Evolutionary conservation across 2,797 vertebrate genomes (phyloP).

Genomic region (Centropyge bicolor): DNA sequence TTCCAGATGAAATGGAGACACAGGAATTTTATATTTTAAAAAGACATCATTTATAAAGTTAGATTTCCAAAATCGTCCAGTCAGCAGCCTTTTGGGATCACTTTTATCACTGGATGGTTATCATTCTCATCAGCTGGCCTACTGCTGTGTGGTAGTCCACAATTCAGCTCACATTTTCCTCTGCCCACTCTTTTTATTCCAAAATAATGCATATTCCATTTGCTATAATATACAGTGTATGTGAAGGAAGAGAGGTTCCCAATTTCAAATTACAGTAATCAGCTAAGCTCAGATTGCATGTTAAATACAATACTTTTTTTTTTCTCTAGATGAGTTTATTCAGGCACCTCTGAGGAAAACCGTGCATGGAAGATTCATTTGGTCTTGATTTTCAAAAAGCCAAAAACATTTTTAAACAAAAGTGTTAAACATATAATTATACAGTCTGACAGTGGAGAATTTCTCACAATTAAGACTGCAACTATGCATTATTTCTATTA

Average conservation of each 20-base stretch:
- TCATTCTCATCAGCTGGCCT: neutral
- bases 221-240: neutral
- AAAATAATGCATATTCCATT: conserved; percentile 11
- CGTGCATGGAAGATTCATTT: neutral
- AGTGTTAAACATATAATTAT: neutral
- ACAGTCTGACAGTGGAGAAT: neutral
- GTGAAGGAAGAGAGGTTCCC: neutral
- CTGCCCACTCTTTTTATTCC: neutral
- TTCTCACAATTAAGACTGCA: neutral
- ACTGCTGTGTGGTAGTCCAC: neutral
- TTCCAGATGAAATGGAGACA: conserved; percentile 32
- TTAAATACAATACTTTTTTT: neutral
- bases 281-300: neutral
- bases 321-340: conserved; percentile 12
- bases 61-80: neutral
- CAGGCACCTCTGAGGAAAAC: neutral
- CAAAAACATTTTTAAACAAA: neutral
- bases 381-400: neutral
- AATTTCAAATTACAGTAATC: neutral
- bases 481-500: neutral
- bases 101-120: neutral
- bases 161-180: neutral
- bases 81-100: neutral
- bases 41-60: conserved; percentile 38
- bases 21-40: neutral